Conservation (phyloP, 2,888 invertebrate genomes). For the Drosophila seclusa region DNA sequence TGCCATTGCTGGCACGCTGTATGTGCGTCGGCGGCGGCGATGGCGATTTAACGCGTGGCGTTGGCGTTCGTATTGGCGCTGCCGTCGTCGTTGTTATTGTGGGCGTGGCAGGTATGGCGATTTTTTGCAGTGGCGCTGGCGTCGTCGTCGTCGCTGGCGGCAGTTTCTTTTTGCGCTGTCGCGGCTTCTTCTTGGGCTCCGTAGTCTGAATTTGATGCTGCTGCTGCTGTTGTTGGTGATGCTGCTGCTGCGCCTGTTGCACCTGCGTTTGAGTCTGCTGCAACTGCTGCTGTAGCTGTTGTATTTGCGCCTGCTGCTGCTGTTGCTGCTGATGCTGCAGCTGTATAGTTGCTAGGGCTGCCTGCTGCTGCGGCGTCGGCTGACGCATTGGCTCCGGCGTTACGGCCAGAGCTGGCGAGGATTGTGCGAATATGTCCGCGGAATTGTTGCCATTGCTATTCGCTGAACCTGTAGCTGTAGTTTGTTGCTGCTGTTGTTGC, state of each 20-base stretch:
- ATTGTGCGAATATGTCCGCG: slow-evolving; percentile 72
- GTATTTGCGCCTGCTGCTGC: slow-evolving; percentile 74
- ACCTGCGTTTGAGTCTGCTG: slow-evolving; percentile 76
- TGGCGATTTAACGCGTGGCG: slow-evolving; percentile 46
- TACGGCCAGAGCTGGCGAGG: slow-evolving; percentile 79
- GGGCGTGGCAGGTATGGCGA: slow-evolving; percentile 56
- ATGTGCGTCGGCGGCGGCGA: slow-evolving; percentile 75
- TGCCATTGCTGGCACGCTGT: slow-evolving; percentile 83
- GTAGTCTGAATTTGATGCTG: slow-evolving; percentile 37
- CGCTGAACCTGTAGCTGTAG: slow-evolving; percentile 32
- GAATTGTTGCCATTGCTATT: slow-evolving; percentile 36
- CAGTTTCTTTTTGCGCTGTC: slow-evolving; percentile 78
- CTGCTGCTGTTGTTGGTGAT: slow-evolving; percentile 52
- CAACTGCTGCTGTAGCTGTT: slow-evolving; percentile 65
- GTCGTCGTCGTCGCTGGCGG: slow-evolving; percentile 35
- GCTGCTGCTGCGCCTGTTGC: slow-evolving; percentile 65
- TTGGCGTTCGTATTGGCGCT: slow-evolving; percentile 31
- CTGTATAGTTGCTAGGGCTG: slow-evolving; percentile 78
- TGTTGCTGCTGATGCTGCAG: slow-evolving; percentile 78
- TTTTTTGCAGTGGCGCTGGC: slow-evolving; percentile 52
- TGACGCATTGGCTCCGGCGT: slow-evolving; percentile 83
- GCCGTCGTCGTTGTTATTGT: slow-evolving; percentile 8
- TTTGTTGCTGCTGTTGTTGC: slow-evolving; percentile 30
- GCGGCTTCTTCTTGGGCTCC: slow-evolving; percentile 76
- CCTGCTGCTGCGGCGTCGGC: slow-evolving; percentile 79